Evolutionary conservation across 2,113 vertebrate genomes (phyloP).

Genomic region (Aphyosemion australe): DNA sequence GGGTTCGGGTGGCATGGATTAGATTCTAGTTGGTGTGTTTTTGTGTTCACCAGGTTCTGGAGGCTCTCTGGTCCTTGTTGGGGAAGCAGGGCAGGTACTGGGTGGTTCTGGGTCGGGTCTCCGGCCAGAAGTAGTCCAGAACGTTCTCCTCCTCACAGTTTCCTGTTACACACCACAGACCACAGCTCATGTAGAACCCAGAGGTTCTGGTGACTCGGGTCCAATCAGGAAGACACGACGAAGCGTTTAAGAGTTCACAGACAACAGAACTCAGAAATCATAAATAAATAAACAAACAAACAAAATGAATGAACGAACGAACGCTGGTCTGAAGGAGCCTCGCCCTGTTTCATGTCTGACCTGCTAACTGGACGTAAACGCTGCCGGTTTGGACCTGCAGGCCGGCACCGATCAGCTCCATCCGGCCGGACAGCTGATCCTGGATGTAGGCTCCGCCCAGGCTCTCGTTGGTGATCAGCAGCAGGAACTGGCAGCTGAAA

Average conservation of each 20-base stretch:
- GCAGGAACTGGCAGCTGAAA: slow-evolving; percentile 80
- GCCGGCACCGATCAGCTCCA: slow-evolving; percentile 65
- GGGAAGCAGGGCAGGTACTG: slow-evolving; percentile 78
- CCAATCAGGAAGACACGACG: too few species aligned
- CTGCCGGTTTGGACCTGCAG: slow-evolving; percentile 61
- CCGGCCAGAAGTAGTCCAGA: slow-evolving; percentile 83
- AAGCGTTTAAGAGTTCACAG: too few species aligned
- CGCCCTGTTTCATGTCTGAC: slow-evolving; percentile 61
- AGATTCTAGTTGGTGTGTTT: slow-evolving; percentile 20
- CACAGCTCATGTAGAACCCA: too few species aligned
- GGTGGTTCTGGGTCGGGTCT: slow-evolving; percentile 76
- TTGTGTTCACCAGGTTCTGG: slow-evolving; percentile 84
- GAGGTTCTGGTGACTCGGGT: too few species aligned
- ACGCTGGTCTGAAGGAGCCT: too few species aligned
- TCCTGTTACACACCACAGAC: slow-evolving; percentile 58
- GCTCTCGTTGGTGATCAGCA: slow-evolving; percentile 81
- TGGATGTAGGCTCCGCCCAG: slow-evolving; percentile 78
- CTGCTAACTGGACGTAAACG: slow-evolving; percentile 76
- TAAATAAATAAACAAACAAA: too few species aligned
- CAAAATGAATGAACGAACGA: too few species aligned
- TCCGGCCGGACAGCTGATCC: slow-evolving; percentile 66
- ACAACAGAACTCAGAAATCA: too few species aligned
- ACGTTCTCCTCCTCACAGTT: slow-evolving; percentile 81
- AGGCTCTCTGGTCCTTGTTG: slow-evolving; percentile 81
- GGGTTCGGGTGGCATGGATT: too few species aligned